A percentile compares a stretch with the other conserved stretches of the same genome.
phyloP scores from a whole-genome alignment of 2,797 vertebrate species.

The Scomberomorus guttatus region DNA sequence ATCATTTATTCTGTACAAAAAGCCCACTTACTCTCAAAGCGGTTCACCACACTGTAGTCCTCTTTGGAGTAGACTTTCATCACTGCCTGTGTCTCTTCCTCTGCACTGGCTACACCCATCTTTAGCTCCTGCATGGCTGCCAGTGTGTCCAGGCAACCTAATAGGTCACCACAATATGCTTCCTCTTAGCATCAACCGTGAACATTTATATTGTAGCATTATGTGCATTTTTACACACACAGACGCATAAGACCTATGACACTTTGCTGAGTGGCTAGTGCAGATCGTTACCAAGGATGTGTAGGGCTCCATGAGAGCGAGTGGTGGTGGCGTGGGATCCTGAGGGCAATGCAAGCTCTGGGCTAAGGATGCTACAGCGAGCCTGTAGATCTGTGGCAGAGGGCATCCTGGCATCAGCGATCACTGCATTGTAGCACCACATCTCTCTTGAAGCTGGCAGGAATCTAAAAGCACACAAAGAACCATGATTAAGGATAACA shows the following conservation, averaged over 20 bases:
- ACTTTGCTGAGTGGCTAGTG: background rate
- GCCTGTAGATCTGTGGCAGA: conserved; percentile 93
- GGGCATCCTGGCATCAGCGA: conserved; percentile 95
- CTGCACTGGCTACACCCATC: conserved; percentile 95
- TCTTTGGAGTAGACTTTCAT: conserved; percentile 99
- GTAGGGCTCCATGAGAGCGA: conserved; percentile 96
- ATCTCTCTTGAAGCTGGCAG: conserved; percentile 91
- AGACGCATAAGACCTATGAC: background rate
- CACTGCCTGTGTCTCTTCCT: conserved; percentile 98
- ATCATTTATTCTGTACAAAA: conserved; percentile 13
- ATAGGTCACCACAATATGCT: conserved; percentile 16
- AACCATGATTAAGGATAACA: background rate
- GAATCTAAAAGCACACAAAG: conserved; percentile 85
- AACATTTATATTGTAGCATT: background rate
- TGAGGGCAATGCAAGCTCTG: conserved; percentile 95
- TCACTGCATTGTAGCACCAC: conserved; percentile 98
- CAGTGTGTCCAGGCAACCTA: conserved; percentile 98
- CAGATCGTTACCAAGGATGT: conserved; percentile 92
- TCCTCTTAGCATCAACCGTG: conserved; percentile 5
- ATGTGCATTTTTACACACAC: conserved; percentile 17
- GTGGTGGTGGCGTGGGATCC: conserved; percentile 96
- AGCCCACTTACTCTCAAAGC: conserved; percentile 96
- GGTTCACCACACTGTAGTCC: conserved; percentile 98
- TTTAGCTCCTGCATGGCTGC: conserved; percentile 99
- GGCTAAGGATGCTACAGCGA: conserved; percentile 96